Base-by-base conservation (phyloP, 2,797 vertebrate species). In the Crotalus adamanteus region DNA sequence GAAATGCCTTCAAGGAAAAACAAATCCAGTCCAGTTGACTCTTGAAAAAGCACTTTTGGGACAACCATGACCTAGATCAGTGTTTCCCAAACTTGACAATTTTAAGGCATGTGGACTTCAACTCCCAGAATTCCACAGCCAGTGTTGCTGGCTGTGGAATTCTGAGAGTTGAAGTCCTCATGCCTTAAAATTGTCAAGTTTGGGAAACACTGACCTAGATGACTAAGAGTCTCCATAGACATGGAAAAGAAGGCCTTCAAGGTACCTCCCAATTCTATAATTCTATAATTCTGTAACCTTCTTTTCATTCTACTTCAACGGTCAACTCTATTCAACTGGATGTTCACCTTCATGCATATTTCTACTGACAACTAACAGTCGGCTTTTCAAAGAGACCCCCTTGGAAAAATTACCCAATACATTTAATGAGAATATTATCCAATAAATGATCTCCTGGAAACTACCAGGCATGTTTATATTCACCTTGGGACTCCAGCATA, bases 341-440 rank as follows among this genome's bases (percentile, higher is more conserved):
- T 86, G 92, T 86, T 92, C 78, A 92, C 56, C 51, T 90, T 93
- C 90, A 6, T 37, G 56, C 0, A 0, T 57, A 4, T 69, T 31
- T 42, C 56, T 87, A 87, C 0, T 86, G 86, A 93, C 87, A 92
- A 78, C 73, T 90, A 95, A 63, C n/a, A 69, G n/a, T 55, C 56
- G 78, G 88, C 92, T 91, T 96, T 95, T 47, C 89, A 60, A 92
- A 61, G 14, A 94, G 53, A 91, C 28, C 20, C 53, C 8, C 63
- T 93, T 91, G 60, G 65, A 25, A 86, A 94, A 94, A 55, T 91
- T 86, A 93, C 85, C 90, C 91, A 31, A 95, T 94, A 92, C 9
- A 93, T 47, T 90, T 95, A 95, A 95, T 92, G 92, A 61, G 60
- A 90, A 86, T 94, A 95, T 95, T 95, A 93, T 59, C 69, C 93